These are phyloP conservation scores for Ptyas mucosa DNA, from an alignment of 2,113 vertebrate genomes.

Conservation along the genomic window DNA sequence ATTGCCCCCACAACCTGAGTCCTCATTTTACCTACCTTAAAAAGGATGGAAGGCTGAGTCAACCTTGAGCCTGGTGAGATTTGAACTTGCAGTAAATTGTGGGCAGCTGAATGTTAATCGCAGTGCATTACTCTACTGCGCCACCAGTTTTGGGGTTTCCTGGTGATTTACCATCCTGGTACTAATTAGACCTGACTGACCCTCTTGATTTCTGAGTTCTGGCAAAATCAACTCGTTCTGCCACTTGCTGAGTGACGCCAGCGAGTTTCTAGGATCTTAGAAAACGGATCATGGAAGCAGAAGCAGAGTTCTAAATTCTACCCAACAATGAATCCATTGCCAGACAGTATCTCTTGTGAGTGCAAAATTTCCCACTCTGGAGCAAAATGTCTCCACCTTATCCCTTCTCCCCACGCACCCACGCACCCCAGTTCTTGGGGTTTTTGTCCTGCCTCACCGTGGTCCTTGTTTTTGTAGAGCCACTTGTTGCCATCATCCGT, in stretches of 20 bases:
- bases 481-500: slow-evolving; percentile 98
- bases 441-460: slow-evolving; percentile 70
- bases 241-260: background rate
- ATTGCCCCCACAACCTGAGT: too few relatives aligned
- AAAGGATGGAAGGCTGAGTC: too few relatives aligned
- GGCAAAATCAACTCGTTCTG: background rate
- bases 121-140: too few relatives aligned
- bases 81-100: too few relatives aligned
- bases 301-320: background rate
- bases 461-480: slow-evolving; percentile 99
- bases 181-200: background rate
- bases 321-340: background rate
- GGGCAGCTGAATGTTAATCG: too few relatives aligned
- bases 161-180: background rate
- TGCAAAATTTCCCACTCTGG: background rate
- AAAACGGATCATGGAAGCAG: background rate
- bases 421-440: background rate
- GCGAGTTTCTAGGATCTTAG: background rate
- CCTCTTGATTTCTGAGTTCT: background rate
- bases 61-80: too few relatives aligned
- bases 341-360: background rate
- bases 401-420: background rate
- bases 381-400: background rate
- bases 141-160: background rate
- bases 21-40: too few relatives aligned